These are phyloP conservation scores for Oconnorella tubifera DNA, from an alignment of 2,888 invertebrate species.

Conservation along the genomic window DNA sequence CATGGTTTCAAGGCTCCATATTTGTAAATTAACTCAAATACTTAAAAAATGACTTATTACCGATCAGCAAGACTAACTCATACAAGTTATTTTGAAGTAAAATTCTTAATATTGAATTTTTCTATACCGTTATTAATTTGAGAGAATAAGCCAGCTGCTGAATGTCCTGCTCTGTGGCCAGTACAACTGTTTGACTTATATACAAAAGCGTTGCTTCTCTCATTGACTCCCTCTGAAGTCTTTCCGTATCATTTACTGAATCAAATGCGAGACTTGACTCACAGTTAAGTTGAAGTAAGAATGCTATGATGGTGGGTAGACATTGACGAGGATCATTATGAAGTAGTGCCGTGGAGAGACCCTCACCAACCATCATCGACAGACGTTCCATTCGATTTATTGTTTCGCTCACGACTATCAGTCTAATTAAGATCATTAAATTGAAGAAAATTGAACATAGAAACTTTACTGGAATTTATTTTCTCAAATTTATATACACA, in stretches of 20 bases:
- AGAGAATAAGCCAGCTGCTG: constrained; percentile 12
- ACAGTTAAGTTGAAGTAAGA: constrained; percentile 9
- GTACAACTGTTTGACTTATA: constrained; percentile 5
- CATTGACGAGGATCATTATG: constrained; percentile 11
- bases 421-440: too few relatives aligned
- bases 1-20: too few relatives aligned
- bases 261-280: constrained; percentile 6
- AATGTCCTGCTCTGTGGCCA: constrained; percentile 10
- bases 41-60: too few relatives aligned
- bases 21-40: too few relatives aligned
- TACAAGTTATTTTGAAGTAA: too few relatives aligned
- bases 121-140: constrained; percentile 7
- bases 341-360: neutral
- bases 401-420: neutral
- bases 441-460: too few relatives aligned
- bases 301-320: constrained; percentile 8
- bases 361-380: neutral
- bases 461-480: too few relatives aligned
- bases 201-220: neutral
- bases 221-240: neutral
- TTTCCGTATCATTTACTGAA: neutral
- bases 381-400: neutral
- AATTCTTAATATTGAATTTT: too few relatives aligned
- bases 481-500: too few relatives aligned
- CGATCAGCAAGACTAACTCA: too few relatives aligned